Base-by-base conservation (phyloP, 2,113 vertebrate species). In the Salvator merianae region DNA sequence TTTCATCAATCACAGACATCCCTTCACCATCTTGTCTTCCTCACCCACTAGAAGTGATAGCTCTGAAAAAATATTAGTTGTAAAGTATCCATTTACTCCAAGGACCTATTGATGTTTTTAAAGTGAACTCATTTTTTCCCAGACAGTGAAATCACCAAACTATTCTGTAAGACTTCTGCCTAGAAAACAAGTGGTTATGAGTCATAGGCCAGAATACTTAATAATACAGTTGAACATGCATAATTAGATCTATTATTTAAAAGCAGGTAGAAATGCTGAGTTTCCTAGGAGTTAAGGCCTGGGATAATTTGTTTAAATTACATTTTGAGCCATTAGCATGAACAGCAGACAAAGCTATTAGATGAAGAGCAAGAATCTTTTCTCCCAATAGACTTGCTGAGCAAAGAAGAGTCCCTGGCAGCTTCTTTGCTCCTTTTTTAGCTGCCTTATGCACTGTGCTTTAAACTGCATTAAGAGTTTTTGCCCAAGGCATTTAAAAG, bases 61-160 rank as follows among this genome's bases (percentile, higher is more conserved):
- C 36, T 62, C 50, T 84, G 66, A 71, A 50, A 62, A 86, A 77
- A 71, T 71, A 69, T 77, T 70, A 63, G 32, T 80, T 36, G 24
- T 66, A 71, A 77, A 72, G 66, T 82, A 71, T 86, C 73, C 73
- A 71, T 82, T 77, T 82, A 72, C 53, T 77, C 38, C 50, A 86
- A 77, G 75, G 74, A 78, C 32, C 74, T 86, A 78, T 82, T 82
- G 36, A 77, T 84, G 68, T 26, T 84, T 76, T 71, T 50, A 77
- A 77, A 86, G 40, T 55, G 69, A 79, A 83, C 77, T 83, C 43
- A 13, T 30, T 79, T 68, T 55, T 5, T 34, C 69, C 43, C 3
- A 4, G 10, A 47, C 28, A n/a, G 10, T 68, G 28, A 72, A 83
- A 73, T 66, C 16, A 30, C 43, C 16, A 28, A 75, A 73, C 34